Conservation (phyloP, 2,888 invertebrate genomes). For the Ormia ochracea region DNA sequence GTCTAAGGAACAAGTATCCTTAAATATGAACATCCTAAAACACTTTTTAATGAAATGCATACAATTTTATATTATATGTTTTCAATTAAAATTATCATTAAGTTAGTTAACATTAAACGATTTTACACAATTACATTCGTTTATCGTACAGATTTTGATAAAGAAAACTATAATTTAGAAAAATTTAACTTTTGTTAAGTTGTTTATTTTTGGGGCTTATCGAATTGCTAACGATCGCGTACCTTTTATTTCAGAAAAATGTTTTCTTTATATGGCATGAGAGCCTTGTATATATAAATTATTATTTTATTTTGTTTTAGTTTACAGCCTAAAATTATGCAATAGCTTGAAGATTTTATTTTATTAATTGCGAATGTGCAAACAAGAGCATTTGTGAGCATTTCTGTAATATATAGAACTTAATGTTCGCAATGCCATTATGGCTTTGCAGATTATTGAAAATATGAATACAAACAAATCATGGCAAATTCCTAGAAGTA, state of each 20-base stretch:
- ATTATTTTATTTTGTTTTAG: background rate
- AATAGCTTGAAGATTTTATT: background rate
- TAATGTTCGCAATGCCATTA: background rate
- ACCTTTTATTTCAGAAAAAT: background rate
- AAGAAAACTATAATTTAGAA: too few relatives aligned
- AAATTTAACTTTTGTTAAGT: too few relatives aligned
- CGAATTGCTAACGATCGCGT: too few relatives aligned
- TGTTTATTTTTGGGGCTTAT: too few relatives aligned
- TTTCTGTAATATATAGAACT: background rate
- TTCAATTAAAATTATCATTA: too few relatives aligned
- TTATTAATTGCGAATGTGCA: background rate
- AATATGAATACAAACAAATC: constrained; percentile 32
- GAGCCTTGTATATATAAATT: background rate
- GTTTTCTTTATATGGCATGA: background rate
- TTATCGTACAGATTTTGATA: too few relatives aligned
- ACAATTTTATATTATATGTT: too few relatives aligned
- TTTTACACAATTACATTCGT: too few relatives aligned
- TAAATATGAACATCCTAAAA: too few relatives aligned
- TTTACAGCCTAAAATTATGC: constrained; percentile 1
- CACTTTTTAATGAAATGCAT: too few relatives aligned
- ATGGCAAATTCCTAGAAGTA: constrained; percentile 36
- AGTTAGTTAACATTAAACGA: too few relatives aligned
- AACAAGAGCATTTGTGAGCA: background rate
- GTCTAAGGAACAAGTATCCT: too few relatives aligned
- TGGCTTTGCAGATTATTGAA: constrained; percentile 11